phyloP scores from a whole-genome alignment of 2,113 vertebrate species.

The Muntiacus reevesi region DNA sequence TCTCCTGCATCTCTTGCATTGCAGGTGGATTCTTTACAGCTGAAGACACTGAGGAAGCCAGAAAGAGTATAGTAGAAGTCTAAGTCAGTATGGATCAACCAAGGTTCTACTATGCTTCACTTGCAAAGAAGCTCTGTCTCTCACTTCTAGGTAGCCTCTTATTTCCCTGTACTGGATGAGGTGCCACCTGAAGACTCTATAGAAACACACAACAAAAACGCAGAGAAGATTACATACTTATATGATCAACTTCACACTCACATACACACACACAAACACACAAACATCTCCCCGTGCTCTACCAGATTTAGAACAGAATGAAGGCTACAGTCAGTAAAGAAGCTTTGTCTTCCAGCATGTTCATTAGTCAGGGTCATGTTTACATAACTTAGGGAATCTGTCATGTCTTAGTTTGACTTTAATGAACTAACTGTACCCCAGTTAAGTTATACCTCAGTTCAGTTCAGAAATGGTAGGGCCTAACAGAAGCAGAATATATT shows the following conservation, averaged over 20 bases:
- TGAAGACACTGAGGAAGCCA: not conserved
- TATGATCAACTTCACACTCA: not conserved
- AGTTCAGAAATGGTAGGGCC: not conserved
- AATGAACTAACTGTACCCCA: not conserved
- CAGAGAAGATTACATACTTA: not conserved
- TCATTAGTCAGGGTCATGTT: not conserved
- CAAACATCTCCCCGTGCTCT: not conserved
- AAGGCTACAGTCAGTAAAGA: not conserved
- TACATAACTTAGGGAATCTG: not conserved
- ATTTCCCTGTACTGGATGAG: not conserved
- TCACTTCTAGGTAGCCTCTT: not conserved
- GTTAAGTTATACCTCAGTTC: not conserved
- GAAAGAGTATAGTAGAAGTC: not conserved
- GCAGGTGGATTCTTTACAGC: not conserved
- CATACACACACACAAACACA: not conserved
- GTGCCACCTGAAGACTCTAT: not conserved
- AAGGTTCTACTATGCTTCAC: not conserved
- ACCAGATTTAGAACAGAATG: not conserved
- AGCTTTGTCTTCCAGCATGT: not conserved
- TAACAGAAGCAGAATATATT: not conserved
- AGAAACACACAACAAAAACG: not conserved
- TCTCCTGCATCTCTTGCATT: not conserved
- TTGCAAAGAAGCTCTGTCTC: not conserved
- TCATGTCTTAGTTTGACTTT: not conserved
- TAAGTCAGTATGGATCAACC: not conserved